Evolutionary conservation across 2,797 vertebrate species (phyloP).

Genomic region (Heteromormyrus szaboi): DNA sequence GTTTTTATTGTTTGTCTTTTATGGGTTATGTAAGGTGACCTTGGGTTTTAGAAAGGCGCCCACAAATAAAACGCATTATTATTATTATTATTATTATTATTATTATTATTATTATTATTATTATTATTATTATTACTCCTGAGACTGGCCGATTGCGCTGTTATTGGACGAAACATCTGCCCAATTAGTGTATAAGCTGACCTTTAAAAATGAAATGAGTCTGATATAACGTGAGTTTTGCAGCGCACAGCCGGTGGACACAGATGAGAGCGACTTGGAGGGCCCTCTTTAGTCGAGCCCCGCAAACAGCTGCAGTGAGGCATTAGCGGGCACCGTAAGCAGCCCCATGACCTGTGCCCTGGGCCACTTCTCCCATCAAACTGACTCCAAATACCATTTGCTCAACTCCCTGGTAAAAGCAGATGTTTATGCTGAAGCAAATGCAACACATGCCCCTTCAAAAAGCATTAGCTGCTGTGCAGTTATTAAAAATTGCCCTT

Average conservation of each 20-base stretch:
- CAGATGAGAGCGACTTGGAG: not conserved
- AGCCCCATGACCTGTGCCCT: slow-evolving; percentile 50
- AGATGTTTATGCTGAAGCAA: not conserved
- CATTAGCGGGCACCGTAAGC: slow-evolving; percentile 40
- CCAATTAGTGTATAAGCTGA: not conserved
- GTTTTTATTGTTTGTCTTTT: no score
- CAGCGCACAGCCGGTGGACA: not conserved
- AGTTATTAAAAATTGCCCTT: not conserved
- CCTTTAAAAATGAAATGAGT: not conserved
- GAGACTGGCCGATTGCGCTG: not conserved
- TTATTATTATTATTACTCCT: not conserved
- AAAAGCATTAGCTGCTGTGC: not conserved
- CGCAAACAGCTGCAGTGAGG: not conserved
- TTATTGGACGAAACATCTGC: not conserved
- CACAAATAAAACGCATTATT: no score
- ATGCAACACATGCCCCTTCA: not conserved
- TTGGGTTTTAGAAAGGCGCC: no score
- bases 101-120: not conserved
- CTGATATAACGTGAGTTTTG: not conserved
- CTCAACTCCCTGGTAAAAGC: slow-evolving; percentile 19
- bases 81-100: not conserved
- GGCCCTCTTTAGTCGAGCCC: not conserved
- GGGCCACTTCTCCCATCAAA: slow-evolving; percentile 56
- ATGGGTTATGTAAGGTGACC: no score
- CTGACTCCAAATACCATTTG: slow-evolving; percentile 34